phyloP scores from a whole-genome alignment of 2,797 vertebrate genomes.

The Amblyraja radiata region DNA sequence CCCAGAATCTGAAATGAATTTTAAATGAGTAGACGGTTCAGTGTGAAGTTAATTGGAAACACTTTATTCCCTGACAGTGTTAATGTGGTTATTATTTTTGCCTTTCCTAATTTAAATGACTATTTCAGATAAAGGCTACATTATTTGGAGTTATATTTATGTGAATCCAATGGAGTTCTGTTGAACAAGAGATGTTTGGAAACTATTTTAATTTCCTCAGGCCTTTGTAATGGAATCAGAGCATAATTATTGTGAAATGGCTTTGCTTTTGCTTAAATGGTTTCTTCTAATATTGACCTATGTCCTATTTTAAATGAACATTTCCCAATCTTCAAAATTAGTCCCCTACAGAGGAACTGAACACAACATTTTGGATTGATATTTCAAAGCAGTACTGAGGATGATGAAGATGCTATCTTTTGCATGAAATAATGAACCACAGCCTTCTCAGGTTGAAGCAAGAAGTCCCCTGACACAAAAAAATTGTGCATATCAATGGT shows the following conservation, averaged over 20 bases:
- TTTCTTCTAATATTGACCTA: background rate
- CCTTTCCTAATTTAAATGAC: background rate
- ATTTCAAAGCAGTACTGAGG: too few relatives aligned
- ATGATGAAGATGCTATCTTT: too few relatives aligned
- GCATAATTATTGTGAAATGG: background rate
- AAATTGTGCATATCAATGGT: too few relatives aligned
- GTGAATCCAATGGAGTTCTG: background rate
- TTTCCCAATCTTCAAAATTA: background rate
- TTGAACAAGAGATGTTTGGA: background rate
- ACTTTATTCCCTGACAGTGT: background rate
- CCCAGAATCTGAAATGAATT: background rate
- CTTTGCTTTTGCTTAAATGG: background rate
- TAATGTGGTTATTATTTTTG: background rate
- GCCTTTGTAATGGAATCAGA: background rate
- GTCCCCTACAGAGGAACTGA: too few relatives aligned
- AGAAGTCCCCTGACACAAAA: too few relatives aligned
- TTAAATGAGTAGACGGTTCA: background rate
- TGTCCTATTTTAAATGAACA: background rate
- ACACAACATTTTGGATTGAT: too few relatives aligned
- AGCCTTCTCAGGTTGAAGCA: too few relatives aligned
- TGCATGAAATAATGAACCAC: too few relatives aligned
- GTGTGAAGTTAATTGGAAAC: background rate
- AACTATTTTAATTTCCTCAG: background rate
- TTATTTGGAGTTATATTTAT: background rate
- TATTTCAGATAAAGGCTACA: background rate